Evolutionary conservation across 2,113 vertebrate species (phyloP).

Genomic region (Scolopax mira): DNA sequence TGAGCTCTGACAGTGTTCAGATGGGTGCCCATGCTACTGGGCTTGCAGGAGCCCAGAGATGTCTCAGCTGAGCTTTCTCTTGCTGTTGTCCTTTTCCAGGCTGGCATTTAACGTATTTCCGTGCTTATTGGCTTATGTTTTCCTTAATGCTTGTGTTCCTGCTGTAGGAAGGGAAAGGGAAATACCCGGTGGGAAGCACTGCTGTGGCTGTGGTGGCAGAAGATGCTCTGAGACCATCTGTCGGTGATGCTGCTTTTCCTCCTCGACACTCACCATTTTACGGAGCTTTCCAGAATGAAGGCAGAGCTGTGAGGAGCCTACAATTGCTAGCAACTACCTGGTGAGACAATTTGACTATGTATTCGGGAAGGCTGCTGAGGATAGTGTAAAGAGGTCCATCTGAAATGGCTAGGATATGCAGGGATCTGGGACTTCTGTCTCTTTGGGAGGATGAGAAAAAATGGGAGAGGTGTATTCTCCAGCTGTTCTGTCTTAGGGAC

Average conservation of each 20-base stretch:
- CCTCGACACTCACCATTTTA: neutral
- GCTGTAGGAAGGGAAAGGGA: neutral
- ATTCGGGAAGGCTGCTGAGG: neutral
- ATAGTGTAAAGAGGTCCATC: neutral
- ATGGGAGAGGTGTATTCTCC: neutral
- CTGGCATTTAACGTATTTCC: rapidly evolving
- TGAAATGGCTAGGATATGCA: neutral
- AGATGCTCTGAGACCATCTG: neutral
- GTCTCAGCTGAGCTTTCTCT: neutral
- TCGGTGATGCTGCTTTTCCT: neutral
- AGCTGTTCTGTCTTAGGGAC: neutral
- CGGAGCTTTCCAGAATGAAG: neutral
- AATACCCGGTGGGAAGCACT: neutral
- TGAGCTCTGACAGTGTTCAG: neutral
- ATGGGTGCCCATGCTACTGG: neutral
- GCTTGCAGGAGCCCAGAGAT: neutral
- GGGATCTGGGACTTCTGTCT: neutral
- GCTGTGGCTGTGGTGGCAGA: neutral
- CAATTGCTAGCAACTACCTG: neutral
- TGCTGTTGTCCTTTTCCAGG: neutral
- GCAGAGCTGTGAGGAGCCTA: neutral
- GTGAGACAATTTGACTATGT: neutral
- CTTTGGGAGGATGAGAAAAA: neutral
- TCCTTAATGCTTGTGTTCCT: neutral
- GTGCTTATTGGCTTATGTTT: neutral